Conservation (phyloP, 2,888 invertebrate genomes). For the Aproaerema taeniolella region DNA sequence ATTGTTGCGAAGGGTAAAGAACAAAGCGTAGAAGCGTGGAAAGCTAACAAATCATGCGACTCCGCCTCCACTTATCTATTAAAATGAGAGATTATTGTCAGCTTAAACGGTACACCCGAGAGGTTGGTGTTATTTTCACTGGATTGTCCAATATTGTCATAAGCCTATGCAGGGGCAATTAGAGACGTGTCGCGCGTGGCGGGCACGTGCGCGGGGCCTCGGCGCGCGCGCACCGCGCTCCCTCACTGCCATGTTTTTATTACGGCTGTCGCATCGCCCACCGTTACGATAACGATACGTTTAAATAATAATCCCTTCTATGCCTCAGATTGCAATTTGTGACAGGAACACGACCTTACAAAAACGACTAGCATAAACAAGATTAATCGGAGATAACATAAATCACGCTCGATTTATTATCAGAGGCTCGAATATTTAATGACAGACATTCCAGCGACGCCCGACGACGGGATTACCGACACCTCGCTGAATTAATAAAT, state of each 20-base stretch:
- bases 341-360: too few relatives aligned
- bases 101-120: constrained; percentile 48
- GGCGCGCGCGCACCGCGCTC: constrained; percentile 35
- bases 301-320: constrained; percentile 32
- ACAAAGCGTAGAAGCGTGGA: constrained; percentile 12
- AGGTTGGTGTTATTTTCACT: constrained; percentile 73
- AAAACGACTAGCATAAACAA: too few relatives aligned
- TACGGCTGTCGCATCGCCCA: constrained; percentile 35
- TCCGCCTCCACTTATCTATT: constrained; percentile 74
- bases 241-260: constrained; percentile 58
- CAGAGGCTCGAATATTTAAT: too few relatives aligned
- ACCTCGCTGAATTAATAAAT: constrained; percentile 56
- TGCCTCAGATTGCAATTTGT: neutral
- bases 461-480: too few relatives aligned
- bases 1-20: constrained; percentile 5
- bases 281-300: constrained; percentile 45
- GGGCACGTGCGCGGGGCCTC: constrained; percentile 46
- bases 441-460: too few relatives aligned
- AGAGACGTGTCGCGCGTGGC: constrained; percentile 71
- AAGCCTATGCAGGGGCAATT: constrained; percentile 71
- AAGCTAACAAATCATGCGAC: constrained; percentile 63
- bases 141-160: constrained; percentile 75
- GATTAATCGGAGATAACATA: too few relatives aligned
- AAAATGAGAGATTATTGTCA: constrained; percentile 74
- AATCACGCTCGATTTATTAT: too few relatives aligned